phyloP scores from a whole-genome alignment of 1,140 invertebrate species.

The Monomorium pharaonis region DNA sequence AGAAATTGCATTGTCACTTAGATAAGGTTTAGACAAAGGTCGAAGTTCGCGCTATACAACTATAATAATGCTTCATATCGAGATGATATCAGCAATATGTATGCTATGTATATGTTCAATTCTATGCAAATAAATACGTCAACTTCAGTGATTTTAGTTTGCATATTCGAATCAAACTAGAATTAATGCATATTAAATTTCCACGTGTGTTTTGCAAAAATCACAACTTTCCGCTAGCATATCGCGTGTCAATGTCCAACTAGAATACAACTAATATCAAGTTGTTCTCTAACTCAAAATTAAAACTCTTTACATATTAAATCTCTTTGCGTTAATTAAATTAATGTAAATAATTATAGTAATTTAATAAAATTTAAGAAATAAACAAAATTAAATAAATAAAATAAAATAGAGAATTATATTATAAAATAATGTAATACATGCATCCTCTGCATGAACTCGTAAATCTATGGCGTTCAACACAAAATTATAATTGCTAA shows the following conservation, averaged over 20 bases:
- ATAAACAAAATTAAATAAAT: too few species aligned
- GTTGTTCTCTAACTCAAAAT: too few species aligned
- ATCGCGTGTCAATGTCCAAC: neutral
- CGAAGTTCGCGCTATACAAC: constrained; percentile 12
- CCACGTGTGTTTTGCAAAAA: neutral
- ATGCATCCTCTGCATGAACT: too few species aligned
- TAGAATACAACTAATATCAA: neutral
- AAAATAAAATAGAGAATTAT: neutral
- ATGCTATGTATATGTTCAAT: neutral
- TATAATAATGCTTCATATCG: constrained; percentile 2
- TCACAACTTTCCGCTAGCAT: neutral
- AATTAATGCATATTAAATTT: constrained; percentile 14
- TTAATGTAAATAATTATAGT: too few species aligned
- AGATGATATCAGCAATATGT: neutral
- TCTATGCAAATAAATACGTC: constrained; percentile 9
- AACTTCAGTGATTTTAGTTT: neutral
- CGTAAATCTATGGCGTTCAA: too few species aligned
- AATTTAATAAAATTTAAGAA: too few species aligned
- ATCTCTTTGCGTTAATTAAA: too few species aligned
- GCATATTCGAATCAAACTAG: neutral
- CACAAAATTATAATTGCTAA: too few species aligned
- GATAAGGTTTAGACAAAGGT: neutral
- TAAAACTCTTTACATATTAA: too few species aligned
- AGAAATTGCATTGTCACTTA: neutral
- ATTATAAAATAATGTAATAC: neutral